Conservation (phyloP, 2,888 invertebrate species). For the Trachelus tabidus region DNA sequence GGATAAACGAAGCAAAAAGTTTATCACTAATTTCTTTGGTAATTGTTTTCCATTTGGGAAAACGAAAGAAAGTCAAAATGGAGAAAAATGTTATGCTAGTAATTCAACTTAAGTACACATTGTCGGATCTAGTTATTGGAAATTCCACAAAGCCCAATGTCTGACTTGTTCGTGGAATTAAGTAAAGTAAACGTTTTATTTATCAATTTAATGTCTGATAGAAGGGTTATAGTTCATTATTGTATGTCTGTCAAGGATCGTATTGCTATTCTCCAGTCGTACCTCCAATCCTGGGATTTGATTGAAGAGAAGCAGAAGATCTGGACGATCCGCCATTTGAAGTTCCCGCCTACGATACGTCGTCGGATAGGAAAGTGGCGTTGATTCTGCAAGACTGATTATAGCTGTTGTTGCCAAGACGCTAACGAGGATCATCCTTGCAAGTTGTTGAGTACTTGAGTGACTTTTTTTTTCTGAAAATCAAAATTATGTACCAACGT, state of each 20-base stretch:
- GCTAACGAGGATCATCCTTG: constrained; percentile 49
- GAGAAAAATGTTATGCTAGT: neutral
- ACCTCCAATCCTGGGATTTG: constrained; percentile 52
- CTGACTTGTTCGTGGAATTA: neutral
- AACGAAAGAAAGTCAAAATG: neutral
- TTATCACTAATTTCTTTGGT: neutral
- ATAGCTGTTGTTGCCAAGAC: constrained; percentile 49
- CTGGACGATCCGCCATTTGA: constrained; percentile 39
- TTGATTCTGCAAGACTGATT: constrained; percentile 45
- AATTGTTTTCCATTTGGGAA: neutral
- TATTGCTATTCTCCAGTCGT: constrained; percentile 9
- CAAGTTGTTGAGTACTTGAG: constrained; percentile 19
- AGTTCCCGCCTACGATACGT: constrained; percentile 48
- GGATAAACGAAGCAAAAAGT: neutral
- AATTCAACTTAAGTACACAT: neutral
- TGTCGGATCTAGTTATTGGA: neutral
- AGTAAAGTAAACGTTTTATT: neutral
- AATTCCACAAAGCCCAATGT: neutral
- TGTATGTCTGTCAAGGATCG: neutral
- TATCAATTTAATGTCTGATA: neutral
- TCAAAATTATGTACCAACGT: neutral
- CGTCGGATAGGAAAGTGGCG: constrained; percentile 45
- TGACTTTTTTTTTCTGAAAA: constrained; percentile 22
- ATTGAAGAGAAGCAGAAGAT: constrained; percentile 47
- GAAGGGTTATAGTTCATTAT: neutral